These are phyloP conservation scores for Solenopsis fugax DNA, from an alignment of 1,140 invertebrate genomes.

Conservation along the genomic window DNA sequence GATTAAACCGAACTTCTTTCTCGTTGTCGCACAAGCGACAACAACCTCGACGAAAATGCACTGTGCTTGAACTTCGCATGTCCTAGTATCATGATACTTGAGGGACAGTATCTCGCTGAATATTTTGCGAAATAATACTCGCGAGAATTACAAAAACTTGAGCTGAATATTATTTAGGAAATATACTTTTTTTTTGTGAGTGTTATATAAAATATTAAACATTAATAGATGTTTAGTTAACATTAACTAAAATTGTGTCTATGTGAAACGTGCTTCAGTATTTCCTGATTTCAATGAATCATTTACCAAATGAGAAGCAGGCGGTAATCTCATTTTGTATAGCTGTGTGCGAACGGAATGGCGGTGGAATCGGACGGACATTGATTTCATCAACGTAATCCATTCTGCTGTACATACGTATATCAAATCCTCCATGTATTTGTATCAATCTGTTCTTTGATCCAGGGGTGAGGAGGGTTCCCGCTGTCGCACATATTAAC, in stretches of 20 bases:
- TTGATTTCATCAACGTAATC: conserved; percentile 29
- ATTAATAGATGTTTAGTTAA: neutral
- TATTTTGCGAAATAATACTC: conserved; percentile 4
- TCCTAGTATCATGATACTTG: neutral
- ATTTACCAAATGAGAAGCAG: neutral
- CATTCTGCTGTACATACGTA: neutral
- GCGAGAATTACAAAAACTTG: neutral
- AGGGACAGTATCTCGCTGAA: conserved; percentile 1
- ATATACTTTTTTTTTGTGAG: neutral
- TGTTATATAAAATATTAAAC: neutral
- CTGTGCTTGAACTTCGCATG: neutral
- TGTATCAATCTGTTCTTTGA: conserved; percentile 42
- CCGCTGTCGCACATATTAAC: conserved; percentile 48
- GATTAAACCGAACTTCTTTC: conserved; percentile 59
- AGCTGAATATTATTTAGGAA: neutral
- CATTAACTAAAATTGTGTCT: neutral
- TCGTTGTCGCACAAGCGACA: neutral
- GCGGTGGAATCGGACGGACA: neutral
- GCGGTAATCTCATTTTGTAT: conserved; percentile 39
- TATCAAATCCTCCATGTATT: neutral
- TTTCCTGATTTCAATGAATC: neutral
- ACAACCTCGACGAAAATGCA: neutral
- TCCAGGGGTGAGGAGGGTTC: conserved; percentile 5
- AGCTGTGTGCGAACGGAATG: conserved; percentile 39
- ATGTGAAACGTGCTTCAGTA: neutral